Conservation (phyloP, 2,113 vertebrate species). For the Odontophorus gujanensis region DNA sequence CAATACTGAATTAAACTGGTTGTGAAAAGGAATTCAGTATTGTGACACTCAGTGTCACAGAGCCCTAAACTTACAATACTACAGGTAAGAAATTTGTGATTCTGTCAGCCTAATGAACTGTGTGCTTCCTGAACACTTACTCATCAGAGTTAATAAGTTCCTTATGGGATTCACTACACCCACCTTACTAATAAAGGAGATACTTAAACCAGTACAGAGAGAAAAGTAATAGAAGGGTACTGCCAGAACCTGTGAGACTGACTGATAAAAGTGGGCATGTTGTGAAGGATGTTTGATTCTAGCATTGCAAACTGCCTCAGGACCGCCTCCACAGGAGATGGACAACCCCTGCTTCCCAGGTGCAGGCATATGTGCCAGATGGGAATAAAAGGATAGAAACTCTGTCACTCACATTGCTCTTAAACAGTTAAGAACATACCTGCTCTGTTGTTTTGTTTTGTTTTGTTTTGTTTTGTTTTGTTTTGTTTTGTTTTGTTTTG, state of each 20-base stretch:
- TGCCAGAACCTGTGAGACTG: not conserved
- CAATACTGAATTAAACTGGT: not conserved
- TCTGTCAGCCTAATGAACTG: not conserved
- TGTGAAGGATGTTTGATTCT: not conserved
- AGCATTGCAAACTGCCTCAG: not conserved
- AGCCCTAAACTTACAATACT: not conserved
- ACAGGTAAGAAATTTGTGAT: not conserved
- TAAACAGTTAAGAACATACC: not conserved
- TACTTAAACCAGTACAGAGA: not conserved
- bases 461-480: not conserved
- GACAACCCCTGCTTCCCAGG: not conserved
- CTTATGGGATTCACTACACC: not conserved
- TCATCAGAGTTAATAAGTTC: not conserved
- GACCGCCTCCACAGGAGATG: not conserved
- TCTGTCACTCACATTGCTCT: not conserved
- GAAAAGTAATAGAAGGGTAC: not conserved
- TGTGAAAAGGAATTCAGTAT: not conserved
- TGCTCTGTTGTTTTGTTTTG: not conserved
- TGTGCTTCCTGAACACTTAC: not conserved
- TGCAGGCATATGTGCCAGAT: not conserved
- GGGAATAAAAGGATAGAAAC: not conserved
- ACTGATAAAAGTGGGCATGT: rapidly evolving
- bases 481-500: not conserved
- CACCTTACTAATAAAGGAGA: not conserved
- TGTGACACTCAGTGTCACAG: not conserved